A percentile compares a stretch with the other conserved stretches of the same genome.
These are phyloP conservation scores for Panagrolaimus sp. DNA, from an alignment of 1,140 invertebrate species.

Conservation along the genomic window DNA sequence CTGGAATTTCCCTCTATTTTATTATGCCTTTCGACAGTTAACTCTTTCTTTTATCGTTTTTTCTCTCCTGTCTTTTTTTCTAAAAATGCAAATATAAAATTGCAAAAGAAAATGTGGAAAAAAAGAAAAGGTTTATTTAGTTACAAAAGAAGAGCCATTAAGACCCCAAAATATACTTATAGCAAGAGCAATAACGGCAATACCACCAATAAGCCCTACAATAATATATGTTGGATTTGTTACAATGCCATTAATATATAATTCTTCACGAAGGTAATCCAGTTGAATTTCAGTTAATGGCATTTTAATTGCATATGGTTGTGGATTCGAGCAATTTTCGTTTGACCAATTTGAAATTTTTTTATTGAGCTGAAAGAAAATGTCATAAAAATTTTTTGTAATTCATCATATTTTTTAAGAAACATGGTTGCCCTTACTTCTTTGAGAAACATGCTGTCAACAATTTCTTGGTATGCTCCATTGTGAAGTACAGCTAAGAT, in stretches of 20 bases:
- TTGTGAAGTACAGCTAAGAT: not conserved
- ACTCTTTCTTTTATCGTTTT: no score
- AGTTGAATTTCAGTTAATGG: constrained; percentile 34
- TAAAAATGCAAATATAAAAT: no score
- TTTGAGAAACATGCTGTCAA: not conserved
- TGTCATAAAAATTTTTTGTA: not conserved
- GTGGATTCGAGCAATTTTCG: not conserved
- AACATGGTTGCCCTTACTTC: not conserved
- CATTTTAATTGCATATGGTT: constrained; percentile 8
- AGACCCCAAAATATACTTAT: constrained; percentile 48
- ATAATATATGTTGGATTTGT: constrained; percentile 35
- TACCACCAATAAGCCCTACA: constrained; percentile 40
- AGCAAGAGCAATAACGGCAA: constrained; percentile 44
- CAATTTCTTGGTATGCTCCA: constrained; percentile 5
- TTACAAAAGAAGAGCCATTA: constrained; percentile 37
- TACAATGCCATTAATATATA: constrained; percentile 29
- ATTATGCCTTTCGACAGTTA: no score
- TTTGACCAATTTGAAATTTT: not conserved
- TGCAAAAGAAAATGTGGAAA: no score
- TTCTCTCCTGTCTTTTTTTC: no score
- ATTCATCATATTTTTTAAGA: no score
- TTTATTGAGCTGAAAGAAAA: not conserved
- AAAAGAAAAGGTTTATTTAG: constrained; percentile 14
- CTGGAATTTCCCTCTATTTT: no score
- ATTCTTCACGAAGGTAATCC: constrained; percentile 40